Conservation (phyloP, 2,888 invertebrate species). For the Pecten maximus region DNA sequence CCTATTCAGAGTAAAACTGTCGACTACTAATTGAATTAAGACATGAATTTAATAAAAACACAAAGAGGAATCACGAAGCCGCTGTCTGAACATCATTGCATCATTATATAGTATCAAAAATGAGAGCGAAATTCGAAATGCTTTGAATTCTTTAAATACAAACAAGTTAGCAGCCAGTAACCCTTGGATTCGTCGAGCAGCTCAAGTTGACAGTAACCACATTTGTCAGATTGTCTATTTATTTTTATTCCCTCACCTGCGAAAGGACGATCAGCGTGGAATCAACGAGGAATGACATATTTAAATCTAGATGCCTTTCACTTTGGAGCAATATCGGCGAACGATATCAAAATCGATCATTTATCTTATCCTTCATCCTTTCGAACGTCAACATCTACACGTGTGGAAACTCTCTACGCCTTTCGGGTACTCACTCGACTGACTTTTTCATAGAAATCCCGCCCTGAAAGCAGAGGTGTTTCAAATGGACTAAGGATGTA, state of each 20-base stretch:
- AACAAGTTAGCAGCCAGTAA: background rate
- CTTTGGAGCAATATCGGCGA: background rate
- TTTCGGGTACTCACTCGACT: background rate
- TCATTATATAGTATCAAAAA: too few relatives aligned
- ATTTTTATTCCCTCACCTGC: constrained; percentile 85
- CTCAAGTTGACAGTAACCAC: too few relatives aligned
- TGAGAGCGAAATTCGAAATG: too few relatives aligned
- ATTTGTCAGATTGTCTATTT: too few relatives aligned
- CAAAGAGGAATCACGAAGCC: too few relatives aligned
- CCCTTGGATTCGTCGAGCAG: background rate
- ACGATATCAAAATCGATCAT: background rate
- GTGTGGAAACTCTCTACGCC: background rate
- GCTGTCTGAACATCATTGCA: too few relatives aligned
- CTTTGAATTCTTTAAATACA: too few relatives aligned
- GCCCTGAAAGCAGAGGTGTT: background rate
- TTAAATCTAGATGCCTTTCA: background rate
- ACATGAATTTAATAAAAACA: too few relatives aligned
- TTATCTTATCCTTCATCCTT: background rate
- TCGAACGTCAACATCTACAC: constrained; percentile 21
- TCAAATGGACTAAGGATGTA: background rate
- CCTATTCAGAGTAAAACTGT: too few relatives aligned
- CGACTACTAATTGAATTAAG: too few relatives aligned
- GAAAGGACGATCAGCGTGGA: constrained; percentile 92
- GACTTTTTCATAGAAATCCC: background rate
- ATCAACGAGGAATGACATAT: constrained; percentile 93